phyloP scores from a whole-genome alignment of 2,113 vertebrate genomes.

The Narcine bancroftii region DNA sequence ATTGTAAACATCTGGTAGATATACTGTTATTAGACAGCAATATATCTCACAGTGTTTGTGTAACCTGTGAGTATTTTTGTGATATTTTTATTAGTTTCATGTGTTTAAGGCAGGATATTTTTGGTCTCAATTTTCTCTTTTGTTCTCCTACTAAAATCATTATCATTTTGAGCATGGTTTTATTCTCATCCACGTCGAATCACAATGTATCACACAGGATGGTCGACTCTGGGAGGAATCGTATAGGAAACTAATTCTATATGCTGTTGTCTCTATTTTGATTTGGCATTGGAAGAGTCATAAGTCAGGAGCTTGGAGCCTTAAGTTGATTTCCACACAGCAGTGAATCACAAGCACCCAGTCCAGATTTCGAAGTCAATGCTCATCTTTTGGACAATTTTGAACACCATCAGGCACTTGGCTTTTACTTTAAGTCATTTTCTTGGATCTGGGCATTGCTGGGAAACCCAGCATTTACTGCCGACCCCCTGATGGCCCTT shows the following conservation, averaged over 20 bases:
- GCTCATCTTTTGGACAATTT: not conserved
- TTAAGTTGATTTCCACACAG: not conserved
- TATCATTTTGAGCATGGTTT: not conserved
- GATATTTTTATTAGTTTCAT: not conserved
- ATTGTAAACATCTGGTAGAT: constrained; percentile 56
- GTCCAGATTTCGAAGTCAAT: not conserved
- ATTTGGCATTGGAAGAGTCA: not conserved
- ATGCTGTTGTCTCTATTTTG: not conserved
- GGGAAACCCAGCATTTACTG: too few relatives aligned
- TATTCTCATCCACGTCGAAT: not conserved
- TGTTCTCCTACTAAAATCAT: not conserved
- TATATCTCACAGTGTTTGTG: not conserved
- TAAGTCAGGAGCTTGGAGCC: not conserved
- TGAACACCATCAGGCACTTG: not conserved
- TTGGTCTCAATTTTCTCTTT: not conserved
- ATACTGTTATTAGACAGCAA: constrained; percentile 43
- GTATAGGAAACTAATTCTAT: not conserved
- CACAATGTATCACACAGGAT: not conserved
- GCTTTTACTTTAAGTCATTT: too few relatives aligned
- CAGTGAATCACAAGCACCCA: not conserved
- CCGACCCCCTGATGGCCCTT: too few relatives aligned
- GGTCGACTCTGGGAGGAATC: not conserved
- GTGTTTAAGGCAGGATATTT: not conserved
- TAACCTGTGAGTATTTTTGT: not conserved
- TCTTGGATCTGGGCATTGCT: too few relatives aligned